Conservation (phyloP, 2,113 vertebrate species). For the Hyla sarda region DNA sequence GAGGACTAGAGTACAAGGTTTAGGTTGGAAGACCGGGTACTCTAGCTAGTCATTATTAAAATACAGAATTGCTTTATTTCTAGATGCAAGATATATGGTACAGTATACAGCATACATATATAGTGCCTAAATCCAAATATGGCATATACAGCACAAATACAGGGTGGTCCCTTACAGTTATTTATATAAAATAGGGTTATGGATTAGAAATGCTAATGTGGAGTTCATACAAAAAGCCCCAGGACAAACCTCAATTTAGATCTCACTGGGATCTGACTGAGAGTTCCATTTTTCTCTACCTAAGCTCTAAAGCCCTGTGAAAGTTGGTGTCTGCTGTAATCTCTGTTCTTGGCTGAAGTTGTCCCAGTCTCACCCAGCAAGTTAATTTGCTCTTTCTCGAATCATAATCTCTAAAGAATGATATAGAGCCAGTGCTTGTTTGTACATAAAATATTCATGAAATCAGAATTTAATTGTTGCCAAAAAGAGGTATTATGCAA, state of each 20-base stretch:
- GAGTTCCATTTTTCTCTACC: not conserved
- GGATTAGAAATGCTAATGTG: too few species aligned
- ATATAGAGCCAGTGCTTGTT: not conserved
- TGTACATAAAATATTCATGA: not conserved
- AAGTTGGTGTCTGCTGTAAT: not conserved
- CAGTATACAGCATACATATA: too few species aligned
- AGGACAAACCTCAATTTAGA: not conserved
- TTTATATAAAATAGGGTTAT: too few species aligned
- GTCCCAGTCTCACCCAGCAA: slow-evolving; percentile 8
- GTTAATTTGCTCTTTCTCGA: not conserved
- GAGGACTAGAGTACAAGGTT: too few species aligned
- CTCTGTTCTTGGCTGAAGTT: not conserved
- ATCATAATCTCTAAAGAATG: not conserved
- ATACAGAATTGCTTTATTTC: too few species aligned
- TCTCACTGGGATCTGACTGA: too few species aligned
- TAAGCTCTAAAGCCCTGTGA: not conserved
- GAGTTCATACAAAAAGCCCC: not conserved
- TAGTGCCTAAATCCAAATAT: too few species aligned
- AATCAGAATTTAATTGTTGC: not conserved
- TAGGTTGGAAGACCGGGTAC: too few species aligned
- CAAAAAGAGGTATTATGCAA: not conserved
- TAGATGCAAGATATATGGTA: too few species aligned
- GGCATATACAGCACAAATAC: too few species aligned
- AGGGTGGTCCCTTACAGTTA: too few species aligned
- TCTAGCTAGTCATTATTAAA: too few species aligned